Base-by-base conservation (phyloP, 2,113 vertebrate genomes). In the Charadrius vociferus region DNA sequence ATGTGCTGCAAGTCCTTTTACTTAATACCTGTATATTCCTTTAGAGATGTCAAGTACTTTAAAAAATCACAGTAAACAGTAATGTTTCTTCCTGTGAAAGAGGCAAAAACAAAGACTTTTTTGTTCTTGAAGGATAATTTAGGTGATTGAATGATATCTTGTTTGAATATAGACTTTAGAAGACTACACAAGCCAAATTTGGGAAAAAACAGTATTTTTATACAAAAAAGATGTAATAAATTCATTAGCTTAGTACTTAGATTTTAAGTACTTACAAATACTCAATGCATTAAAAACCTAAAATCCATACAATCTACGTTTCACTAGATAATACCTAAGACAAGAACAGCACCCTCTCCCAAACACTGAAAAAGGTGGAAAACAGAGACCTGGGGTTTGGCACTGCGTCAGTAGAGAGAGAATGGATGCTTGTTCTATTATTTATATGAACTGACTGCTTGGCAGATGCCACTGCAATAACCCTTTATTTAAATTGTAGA, bases 391-490 rank as follows among this genome's bases (percentile, higher is more conserved):
- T 23, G 65, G 55, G n/a, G 86, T 27, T 86, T 98, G 97, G 91
- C 86, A 74, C 21, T 87, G 74, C 96, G 91, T 96, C 96, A 94
- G 81, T 30, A 49, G 56, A 96, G 70, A 96, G 53, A 94, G 95
- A 97, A 92, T 94, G 84, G 81, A 87, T 86, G 62, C 86, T 96
- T 98, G 88, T 97, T 98, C 92, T 96, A 56, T 97, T 98, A 97
- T 97, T 98, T 97, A 94, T 96, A 92, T 86, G 94, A 96, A 95
- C 90, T 97, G 95, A 95, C 86, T 97, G 88, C 88, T 98, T 96
- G 97, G 97, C 97, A 97, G 95, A 96, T 97, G 79, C 95, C 90
- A 93, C 65, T 91, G 88, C 78, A 94, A 67, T 96, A 95, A 97
- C 81, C 85, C 63, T 91, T 94, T 93, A 88, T 96, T 96, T 97